These are phyloP conservation scores for Aselliscus stoliczkanus DNA, from an alignment of 2,797 vertebrate species.

Conservation along the genomic window DNA sequence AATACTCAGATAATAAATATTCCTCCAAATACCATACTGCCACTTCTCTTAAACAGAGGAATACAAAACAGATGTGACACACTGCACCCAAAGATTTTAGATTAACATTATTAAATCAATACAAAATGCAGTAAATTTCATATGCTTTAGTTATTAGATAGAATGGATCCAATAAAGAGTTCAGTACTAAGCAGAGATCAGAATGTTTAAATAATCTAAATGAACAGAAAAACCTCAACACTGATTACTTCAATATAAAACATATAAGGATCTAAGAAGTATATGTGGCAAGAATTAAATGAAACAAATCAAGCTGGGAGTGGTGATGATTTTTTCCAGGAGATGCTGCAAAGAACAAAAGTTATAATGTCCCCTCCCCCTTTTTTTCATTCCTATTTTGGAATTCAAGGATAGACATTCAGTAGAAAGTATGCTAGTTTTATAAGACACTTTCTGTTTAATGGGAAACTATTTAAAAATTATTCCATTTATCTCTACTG, in stretches of 20 bases:
- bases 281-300: slow-evolving; percentile 53
- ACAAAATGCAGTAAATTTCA: slow-evolving; percentile 70
- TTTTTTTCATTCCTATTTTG: slow-evolving; percentile 13
- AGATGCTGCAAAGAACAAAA: slow-evolving; percentile 38
- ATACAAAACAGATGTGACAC: slow-evolving; percentile 76
- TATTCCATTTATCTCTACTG: slow-evolving; percentile 18
- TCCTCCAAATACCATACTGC: slow-evolving; percentile 68
- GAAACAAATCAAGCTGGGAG: slow-evolving; percentile 60
- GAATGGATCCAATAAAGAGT: slow-evolving; percentile 44
- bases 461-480: slow-evolving; percentile 3
- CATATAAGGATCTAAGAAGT: slow-evolving; percentile 7
- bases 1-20: slow-evolving; percentile 76
- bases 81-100: slow-evolving; percentile 65
- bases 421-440: background rate
- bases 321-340: slow-evolving; percentile 42
- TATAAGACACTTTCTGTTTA: background rate
- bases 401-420: background rate
- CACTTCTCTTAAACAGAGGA: slow-evolving; percentile 73
- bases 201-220: slow-evolving; percentile 57
- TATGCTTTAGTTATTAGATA: slow-evolving; percentile 53
- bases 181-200: slow-evolving; percentile 31
- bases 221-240: slow-evolving; percentile 56
- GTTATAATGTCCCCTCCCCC: background rate
- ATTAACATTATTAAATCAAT: slow-evolving; percentile 73
- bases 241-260: slow-evolving; percentile 59